A percentile compares a stretch with the other conserved stretches of the same genome.
Evolutionary conservation across 2,797 vertebrate species (phyloP).

Genomic region (Ptychobarbus kaznakovi): DNA sequence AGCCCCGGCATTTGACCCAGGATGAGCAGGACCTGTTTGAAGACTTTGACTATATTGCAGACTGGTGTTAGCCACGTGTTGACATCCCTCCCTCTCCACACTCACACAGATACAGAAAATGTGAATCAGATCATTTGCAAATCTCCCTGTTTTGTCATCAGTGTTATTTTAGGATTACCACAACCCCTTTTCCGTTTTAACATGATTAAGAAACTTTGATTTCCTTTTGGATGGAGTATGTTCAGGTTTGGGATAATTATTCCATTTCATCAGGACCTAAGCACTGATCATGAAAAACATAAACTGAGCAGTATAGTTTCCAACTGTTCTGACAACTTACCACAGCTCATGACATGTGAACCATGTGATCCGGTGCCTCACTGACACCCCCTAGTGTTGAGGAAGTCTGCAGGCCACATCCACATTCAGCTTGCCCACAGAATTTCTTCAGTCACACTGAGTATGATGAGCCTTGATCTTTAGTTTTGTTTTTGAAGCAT

Average conservation of each 20-base stretch:
- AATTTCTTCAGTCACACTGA: neutral
- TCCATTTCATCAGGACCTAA: neutral
- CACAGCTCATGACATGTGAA: neutral
- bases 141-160: constrained; percentile 8
- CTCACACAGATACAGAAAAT: constrained; percentile 25
- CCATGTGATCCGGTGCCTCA: neutral
- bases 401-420: neutral
- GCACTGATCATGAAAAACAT: constrained; percentile 12
- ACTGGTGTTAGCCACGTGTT: constrained; percentile 90
- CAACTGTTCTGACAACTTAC: neutral
- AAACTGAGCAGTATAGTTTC: neutral
- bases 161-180: constrained; percentile 25
- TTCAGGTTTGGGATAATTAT: neutral
- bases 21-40: constrained; percentile 94
- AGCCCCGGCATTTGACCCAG: constrained; percentile 88
- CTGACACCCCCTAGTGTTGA: constrained; percentile 13
- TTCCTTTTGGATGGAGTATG: no score
- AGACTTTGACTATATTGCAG: constrained; percentile 98
- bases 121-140: constrained; percentile 38
- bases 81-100: constrained; percentile 43
- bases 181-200: constrained; percentile 17
- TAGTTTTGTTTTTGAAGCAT: constrained; percentile 27
- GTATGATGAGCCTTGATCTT: constrained; percentile 1
- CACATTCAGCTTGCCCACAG: neutral
- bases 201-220: constrained; percentile 22